A percentile compares a stretch with the other conserved stretches of the same genome.
These are phyloP conservation scores for Metopolophium dirhodum DNA, from an alignment of 1,140 invertebrate genomes.

Conservation along the genomic window DNA sequence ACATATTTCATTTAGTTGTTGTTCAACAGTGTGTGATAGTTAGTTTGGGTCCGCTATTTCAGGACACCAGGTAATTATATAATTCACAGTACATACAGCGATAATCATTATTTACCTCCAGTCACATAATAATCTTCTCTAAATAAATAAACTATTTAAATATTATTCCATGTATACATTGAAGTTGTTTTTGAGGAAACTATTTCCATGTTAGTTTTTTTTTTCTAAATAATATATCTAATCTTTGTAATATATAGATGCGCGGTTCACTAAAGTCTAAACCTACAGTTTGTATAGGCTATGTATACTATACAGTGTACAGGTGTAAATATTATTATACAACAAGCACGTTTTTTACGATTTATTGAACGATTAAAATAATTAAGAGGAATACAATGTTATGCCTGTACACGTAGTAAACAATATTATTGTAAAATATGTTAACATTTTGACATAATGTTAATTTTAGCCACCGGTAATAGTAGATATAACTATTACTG, in stretches of 20 bases:
- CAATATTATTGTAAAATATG: too few relatives aligned
- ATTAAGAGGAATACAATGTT: background rate
- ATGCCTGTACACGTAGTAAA: background rate
- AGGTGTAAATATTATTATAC: too few relatives aligned
- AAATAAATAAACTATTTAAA: conserved; percentile 9
- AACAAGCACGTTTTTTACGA: background rate
- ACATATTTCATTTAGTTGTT: background rate
- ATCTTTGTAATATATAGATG: background rate
- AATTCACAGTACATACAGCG: background rate
- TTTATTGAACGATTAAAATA: background rate
- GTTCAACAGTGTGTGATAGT: background rate
- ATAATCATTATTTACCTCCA: background rate
- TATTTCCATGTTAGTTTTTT: background rate
- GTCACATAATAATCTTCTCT: background rate
- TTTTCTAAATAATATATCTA: background rate
- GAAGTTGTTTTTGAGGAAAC: background rate
- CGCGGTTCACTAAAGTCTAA: background rate
- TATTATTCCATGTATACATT: background rate
- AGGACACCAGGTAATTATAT: background rate
- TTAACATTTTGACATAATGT: background rate
- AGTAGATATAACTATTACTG: background rate
- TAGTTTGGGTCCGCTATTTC: background rate
- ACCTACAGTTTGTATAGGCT: background rate
- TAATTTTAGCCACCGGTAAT: background rate
- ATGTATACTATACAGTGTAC: background rate